phyloP scores from a whole-genome alignment of 2,888 invertebrate species.

The Ferrisia virgata region DNA sequence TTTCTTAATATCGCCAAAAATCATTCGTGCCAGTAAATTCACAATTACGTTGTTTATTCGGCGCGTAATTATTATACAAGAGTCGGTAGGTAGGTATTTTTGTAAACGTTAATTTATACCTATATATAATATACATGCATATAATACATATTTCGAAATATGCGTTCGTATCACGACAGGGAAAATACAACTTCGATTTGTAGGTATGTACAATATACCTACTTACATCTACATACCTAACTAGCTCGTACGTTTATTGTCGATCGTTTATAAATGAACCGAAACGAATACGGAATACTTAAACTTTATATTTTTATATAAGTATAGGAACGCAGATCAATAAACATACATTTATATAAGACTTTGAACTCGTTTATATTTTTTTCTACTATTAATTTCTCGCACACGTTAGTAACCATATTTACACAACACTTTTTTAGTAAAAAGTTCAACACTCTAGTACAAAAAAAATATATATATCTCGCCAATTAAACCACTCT shows the following conservation, averaged over 20 bases:
- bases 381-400: background rate
- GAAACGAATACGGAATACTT: background rate
- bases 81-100: background rate
- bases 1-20: background rate
- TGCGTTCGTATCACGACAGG: background rate
- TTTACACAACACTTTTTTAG: background rate
- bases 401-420: background rate
- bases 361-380: slow-evolving; percentile 1
- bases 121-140: no score
- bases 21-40: background rate
- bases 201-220: no score
- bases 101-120: background rate
- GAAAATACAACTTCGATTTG: no score
- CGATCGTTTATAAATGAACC: background rate
- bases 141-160: background rate
- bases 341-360: background rate
- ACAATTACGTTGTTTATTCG: background rate
- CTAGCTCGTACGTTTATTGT: background rate
- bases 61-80: background rate
- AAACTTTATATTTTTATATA: background rate
- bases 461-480: background rate
- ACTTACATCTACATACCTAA: no score
- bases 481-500: background rate
- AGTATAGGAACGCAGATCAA: no score
- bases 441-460: background rate